Conservation (phyloP, 2,888 invertebrate genomes). For the Sabatieria punctata region DNA sequence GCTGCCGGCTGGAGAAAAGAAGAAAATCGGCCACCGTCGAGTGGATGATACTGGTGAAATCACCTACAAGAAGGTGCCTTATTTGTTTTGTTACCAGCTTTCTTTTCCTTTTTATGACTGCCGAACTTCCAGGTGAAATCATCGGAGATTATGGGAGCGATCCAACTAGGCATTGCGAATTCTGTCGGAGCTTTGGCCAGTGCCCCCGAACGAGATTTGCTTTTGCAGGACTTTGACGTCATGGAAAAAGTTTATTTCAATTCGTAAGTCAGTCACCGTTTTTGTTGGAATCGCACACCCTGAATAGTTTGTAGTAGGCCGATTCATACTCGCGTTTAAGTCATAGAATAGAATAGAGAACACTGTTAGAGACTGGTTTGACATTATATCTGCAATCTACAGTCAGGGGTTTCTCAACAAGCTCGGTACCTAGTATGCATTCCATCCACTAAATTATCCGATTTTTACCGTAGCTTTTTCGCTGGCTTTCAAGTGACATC, state of each 20-base stretch:
- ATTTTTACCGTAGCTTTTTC: too few species aligned
- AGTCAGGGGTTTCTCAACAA: too few species aligned
- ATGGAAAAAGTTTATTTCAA: constrained; percentile 96
- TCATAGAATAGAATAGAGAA: background rate
- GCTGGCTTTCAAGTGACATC: too few species aligned
- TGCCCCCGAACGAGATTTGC: constrained; percentile 86
- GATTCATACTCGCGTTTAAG: background rate
- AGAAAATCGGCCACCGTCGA: constrained; percentile 85
- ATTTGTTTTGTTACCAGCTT: background rate
- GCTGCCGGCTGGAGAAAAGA: too few species aligned
- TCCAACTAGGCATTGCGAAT: constrained; percentile 74
- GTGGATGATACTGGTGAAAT: constrained; percentile 88
- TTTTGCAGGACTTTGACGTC: constrained; percentile 99
- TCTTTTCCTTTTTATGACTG: background rate
- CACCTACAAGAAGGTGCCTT: constrained; percentile 72
- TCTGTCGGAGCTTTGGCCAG: constrained; percentile 83
- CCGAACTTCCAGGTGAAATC: constrained; percentile 20
- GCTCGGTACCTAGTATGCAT: too few species aligned
- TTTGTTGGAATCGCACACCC: background rate
- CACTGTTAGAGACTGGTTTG: background rate
- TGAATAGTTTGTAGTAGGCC: background rate
- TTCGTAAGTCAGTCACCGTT: constrained; percentile 37
- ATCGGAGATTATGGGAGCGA: constrained; percentile 65
- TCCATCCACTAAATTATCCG: too few species aligned
- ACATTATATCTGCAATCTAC: background rate